Evolutionary conservation across 2,888 invertebrate genomes (phyloP).

Genomic region (Aromia moschata): DNA sequence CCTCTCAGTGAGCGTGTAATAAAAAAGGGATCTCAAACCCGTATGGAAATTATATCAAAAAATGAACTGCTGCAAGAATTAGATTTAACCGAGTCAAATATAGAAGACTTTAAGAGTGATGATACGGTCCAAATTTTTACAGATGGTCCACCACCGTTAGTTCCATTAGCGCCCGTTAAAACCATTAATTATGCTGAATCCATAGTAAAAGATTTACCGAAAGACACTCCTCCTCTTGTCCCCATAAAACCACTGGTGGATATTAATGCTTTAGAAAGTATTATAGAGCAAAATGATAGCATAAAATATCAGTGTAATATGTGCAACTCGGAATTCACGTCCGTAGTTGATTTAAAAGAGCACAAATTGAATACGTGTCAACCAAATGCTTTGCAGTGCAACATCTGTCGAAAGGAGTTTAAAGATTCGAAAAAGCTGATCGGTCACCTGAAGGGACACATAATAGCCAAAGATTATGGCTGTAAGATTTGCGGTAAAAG

Average conservation of each 20-base stretch:
- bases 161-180: constrained; percentile 48
- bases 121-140: constrained; percentile 34
- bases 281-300: constrained; percentile 42
- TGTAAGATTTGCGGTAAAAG: constrained; percentile 61
- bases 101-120: constrained; percentile 14
- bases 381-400: constrained; percentile 52
- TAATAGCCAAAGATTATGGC: constrained; percentile 57
- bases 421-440: constrained; percentile 56
- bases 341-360: constrained; percentile 49
- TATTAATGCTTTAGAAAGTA: constrained; percentile 37
- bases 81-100: constrained; percentile 15
- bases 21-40: constrained; percentile 23
- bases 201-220: constrained; percentile 38
- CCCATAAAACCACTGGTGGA: constrained; percentile 53
- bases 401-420: constrained; percentile 58
- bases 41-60: not conserved
- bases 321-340: constrained; percentile 52
- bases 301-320: constrained; percentile 50
- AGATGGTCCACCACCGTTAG: constrained; percentile 56
- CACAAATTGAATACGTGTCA: constrained; percentile 52
- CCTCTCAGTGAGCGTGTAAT: constrained; percentile 40
- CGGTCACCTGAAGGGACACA: constrained; percentile 58
- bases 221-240: constrained; percentile 56
- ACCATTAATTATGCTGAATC: constrained; percentile 20
- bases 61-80: constrained; percentile 12